Conservation (phyloP, 2,888 invertebrate species). For the Nomada goodeniana region DNA sequence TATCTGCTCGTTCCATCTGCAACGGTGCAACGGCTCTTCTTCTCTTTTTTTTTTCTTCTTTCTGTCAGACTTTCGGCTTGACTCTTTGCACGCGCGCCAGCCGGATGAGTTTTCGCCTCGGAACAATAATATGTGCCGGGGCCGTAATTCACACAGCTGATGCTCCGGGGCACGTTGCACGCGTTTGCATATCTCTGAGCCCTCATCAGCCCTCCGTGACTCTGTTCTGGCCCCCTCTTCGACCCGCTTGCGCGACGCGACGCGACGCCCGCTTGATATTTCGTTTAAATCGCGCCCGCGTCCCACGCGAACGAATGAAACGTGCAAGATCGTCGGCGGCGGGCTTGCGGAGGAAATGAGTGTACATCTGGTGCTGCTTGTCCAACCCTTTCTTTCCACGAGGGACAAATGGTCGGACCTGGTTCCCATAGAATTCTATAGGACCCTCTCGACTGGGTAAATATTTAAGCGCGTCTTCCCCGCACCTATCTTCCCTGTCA, state of each 20-base stretch:
- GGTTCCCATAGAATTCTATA: conserved; percentile 32
- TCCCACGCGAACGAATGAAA: conserved; percentile 37
- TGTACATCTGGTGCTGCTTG: background rate
- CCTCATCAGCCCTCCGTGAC: conserved; percentile 54
- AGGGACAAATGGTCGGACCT: too few relatives aligned
- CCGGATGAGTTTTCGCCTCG: conserved; percentile 50
- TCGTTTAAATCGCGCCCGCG: conserved; percentile 23
- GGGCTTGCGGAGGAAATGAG: background rate
- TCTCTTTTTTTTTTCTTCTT: conserved; percentile 13
- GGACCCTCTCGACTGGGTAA: conserved; percentile 11
- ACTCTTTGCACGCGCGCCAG: conserved; percentile 44
- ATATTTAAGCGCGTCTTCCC: conserved; percentile 31
- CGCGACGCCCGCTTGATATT: background rate
- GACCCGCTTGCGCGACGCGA: background rate
- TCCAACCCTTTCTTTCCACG: background rate
- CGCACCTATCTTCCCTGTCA: too few relatives aligned
- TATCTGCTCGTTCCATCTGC: background rate
- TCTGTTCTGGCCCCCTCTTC: background rate
- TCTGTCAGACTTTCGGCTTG: conserved; percentile 34
- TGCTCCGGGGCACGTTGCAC: conserved; percentile 57
- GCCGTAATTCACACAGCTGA: conserved; percentile 62
- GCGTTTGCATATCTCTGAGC: conserved; percentile 68
- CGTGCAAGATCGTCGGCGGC: conserved; percentile 61
- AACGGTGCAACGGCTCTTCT: conserved; percentile 10
- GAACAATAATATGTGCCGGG: conserved; percentile 58